phyloP scores from a whole-genome alignment of 1,140 invertebrate genomes.

The Drosophila ananassae region DNA sequence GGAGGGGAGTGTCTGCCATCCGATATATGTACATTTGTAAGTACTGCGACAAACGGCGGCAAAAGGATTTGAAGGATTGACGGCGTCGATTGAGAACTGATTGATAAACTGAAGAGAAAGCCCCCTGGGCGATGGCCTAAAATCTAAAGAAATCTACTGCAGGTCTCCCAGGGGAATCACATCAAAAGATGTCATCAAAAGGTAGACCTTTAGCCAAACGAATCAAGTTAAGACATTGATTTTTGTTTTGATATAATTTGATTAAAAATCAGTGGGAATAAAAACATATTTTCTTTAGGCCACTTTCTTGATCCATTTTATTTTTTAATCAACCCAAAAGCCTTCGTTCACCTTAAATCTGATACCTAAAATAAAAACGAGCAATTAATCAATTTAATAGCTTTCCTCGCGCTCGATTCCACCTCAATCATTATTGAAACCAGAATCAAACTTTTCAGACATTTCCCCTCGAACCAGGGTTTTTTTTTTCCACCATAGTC shows the following conservation, averaged over 20 bases:
- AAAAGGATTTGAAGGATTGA: slow-evolving; percentile 58
- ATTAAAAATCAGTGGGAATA: background rate
- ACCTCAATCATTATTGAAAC: slow-evolving; percentile 19
- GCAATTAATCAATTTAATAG: slow-evolving; percentile 53
- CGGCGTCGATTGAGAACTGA: slow-evolving; percentile 14
- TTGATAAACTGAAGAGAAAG: slow-evolving; percentile 18
- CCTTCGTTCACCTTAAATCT: background rate
- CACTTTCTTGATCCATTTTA: background rate
- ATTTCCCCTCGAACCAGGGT: slow-evolving; percentile 9
- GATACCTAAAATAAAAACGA: background rate
- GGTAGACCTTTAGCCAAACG: background rate
- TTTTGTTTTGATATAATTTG: background rate
- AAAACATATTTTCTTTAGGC: too few species aligned
- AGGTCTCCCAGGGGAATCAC: slow-evolving; percentile 10
- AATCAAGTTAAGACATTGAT: slow-evolving; percentile 2
- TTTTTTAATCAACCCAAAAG: slow-evolving; percentile 4
- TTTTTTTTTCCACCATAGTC: background rate
- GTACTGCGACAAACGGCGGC: slow-evolving; percentile 58
- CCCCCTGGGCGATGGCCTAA: slow-evolving; percentile 3
- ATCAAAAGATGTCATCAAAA: slow-evolving; percentile 30
- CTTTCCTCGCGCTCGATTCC: slow-evolving; percentile 24
- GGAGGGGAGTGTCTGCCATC: slow-evolving; percentile 30
- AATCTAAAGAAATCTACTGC: slow-evolving; percentile 17
- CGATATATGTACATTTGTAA: slow-evolving; percentile 16
- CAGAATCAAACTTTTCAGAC: slow-evolving; percentile 65